These are phyloP conservation scores for Diacarnus erythraeanus DNA, from an alignment of 37 sponge, comb jelly and placozoan species.

Conservation along the genomic window DNA sequence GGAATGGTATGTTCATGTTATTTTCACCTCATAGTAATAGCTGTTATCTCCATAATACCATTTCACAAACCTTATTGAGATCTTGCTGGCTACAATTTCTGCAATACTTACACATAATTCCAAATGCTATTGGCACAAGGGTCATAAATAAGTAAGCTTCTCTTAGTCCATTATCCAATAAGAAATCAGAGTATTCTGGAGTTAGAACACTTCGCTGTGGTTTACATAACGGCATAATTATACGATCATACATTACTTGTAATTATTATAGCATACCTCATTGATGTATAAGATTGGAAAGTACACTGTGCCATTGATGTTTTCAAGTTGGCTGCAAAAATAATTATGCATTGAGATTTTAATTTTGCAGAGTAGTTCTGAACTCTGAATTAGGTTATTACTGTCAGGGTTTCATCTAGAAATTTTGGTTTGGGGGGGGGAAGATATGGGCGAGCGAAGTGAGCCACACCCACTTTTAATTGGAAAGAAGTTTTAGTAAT, in stretches of 20 bases:
- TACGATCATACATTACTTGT: neutral
- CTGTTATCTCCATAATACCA: neutral
- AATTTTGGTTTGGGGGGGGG: too few relatives aligned
- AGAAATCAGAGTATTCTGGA: neutral
- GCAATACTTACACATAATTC: neutral
- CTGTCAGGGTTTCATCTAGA: too few relatives aligned
- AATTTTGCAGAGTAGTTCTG: too few relatives aligned
- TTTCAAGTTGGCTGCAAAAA: conserved; percentile 25
- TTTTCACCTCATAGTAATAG: too few relatives aligned
- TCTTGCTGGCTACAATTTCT: neutral
- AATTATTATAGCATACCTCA: conserved; percentile 41
- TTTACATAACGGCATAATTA: too few relatives aligned
- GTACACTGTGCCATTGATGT: conserved; percentile 62
- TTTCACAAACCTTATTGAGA: neutral
- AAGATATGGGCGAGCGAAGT: too few relatives aligned
- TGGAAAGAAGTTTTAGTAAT: too few relatives aligned
- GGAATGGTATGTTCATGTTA: too few relatives aligned
- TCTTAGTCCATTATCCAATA: conserved; percentile 26
- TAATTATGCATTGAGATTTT: too few relatives aligned
- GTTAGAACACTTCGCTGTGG: conserved; percentile 30
- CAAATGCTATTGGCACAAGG: neutral
- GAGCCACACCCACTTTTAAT: too few relatives aligned
- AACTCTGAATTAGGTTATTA: too few relatives aligned
- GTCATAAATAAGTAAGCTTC: conserved; percentile 1
- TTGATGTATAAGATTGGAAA: conserved; percentile 72